Conservation (phyloP, 2,888 invertebrate species). For the Pristionchus arcanus region DNA sequence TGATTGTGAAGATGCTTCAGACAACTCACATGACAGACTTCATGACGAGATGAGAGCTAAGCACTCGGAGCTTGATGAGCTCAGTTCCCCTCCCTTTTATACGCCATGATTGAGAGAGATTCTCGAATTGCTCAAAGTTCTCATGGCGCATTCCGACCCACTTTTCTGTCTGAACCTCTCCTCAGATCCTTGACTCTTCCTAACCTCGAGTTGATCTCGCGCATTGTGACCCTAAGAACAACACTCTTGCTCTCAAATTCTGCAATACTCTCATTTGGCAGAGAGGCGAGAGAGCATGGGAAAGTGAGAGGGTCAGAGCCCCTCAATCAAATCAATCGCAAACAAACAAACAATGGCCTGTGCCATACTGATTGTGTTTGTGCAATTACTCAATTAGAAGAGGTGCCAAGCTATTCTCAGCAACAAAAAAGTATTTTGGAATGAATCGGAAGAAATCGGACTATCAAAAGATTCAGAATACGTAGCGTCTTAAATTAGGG, state of each 20-base stretch:
- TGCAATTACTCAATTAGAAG: not conserved
- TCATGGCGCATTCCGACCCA: not conserved
- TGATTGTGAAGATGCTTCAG: not conserved
- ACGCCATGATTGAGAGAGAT: not conserved
- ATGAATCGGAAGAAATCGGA: too few species aligned
- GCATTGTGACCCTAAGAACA: not conserved
- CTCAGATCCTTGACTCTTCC: not conserved
- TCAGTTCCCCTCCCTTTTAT: not conserved
- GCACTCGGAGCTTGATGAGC: not conserved
- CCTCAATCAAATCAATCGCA: not conserved
- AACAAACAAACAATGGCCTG: not conserved
- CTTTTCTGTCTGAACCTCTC: not conserved
- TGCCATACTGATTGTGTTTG: not conserved
- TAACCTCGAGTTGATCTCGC: slow-evolving; percentile 7
- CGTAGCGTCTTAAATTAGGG: too few species aligned
- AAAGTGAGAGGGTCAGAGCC: not conserved
- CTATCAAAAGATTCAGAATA: too few species aligned
- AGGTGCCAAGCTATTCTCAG: not conserved
- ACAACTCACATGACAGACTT: not conserved
- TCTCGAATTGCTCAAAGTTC: not conserved
- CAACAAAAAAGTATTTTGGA: not conserved
- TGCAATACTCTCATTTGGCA: not conserved
- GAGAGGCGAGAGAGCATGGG: not conserved
- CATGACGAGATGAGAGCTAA: not conserved
- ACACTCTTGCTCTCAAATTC: too few species aligned